These are phyloP conservation scores for Pithys albifrons DNA, from an alignment of 2,113 vertebrate genomes.

Conservation along the genomic window DNA sequence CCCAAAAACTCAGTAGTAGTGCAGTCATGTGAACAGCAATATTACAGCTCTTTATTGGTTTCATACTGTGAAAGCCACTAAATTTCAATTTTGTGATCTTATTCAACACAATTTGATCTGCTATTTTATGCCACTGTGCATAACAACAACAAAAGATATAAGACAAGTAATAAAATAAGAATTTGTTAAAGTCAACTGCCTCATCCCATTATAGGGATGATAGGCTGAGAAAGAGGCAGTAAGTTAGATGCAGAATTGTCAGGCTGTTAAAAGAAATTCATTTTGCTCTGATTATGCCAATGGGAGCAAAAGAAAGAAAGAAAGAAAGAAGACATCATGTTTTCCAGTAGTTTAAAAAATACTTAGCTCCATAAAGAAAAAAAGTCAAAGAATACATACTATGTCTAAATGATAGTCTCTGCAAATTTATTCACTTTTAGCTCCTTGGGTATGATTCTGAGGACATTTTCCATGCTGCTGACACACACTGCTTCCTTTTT, in stretches of 20 bases:
- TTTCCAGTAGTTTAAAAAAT: background rate
- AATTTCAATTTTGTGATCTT: constrained; percentile 56
- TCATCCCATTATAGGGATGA: background rate
- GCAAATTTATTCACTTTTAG: background rate
- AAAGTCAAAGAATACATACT: background rate
- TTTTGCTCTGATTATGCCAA: constrained; percentile 2
- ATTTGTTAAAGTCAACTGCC: constrained; percentile 35
- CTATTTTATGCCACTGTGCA: background rate
- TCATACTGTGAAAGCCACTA: constrained; percentile 52
- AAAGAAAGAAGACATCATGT: background rate
- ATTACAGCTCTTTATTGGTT: constrained; percentile 39
- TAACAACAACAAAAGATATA: constrained; percentile 13
- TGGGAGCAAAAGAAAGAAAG: background rate
- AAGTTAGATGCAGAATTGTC: background rate
- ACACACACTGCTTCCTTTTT: background rate
- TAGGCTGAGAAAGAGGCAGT: background rate
- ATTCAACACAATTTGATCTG: constrained; percentile 49
- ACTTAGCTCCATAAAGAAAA: background rate
- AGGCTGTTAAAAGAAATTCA: background rate
- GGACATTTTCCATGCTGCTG: background rate
- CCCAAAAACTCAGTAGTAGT: constrained; percentile 16
- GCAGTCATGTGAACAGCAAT: constrained; percentile 41
- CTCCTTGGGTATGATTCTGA: background rate
- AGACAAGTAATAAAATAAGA: constrained; percentile 27
- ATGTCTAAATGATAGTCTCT: background rate